Percentiles rank a stretch among this genome's conserved stretches.
Conservation (phyloP, 2,888 invertebrate species). For the Hirtodrosophila histrioides region DNA sequence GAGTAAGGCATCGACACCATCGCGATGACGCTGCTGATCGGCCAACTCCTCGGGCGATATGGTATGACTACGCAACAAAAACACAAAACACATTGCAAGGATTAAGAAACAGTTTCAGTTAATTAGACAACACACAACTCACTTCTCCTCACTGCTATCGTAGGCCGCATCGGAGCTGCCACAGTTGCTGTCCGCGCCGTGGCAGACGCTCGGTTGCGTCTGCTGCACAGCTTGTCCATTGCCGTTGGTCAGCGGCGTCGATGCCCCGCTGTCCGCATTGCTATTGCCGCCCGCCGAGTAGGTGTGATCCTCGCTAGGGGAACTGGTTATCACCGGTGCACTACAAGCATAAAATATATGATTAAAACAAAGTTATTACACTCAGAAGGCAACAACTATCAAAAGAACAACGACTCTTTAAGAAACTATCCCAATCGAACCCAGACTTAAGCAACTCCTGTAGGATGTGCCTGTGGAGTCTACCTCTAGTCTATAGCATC, state of each 20-base stretch:
- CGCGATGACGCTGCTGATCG: constrained; percentile 89
- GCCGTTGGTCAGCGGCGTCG: constrained; percentile 75
- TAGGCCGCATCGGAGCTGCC: constrained; percentile 86
- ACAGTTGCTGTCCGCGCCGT: constrained; percentile 84
- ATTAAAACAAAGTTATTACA: no score
- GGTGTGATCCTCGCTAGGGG: constrained; percentile 96
- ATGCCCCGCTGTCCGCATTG: constrained; percentile 74
- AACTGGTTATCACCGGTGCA: constrained; percentile 90
- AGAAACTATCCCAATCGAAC: no score
- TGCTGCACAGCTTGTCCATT: constrained; percentile 40
- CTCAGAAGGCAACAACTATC: no score
- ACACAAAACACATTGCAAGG: not conserved
- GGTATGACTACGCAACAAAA: constrained; percentile 73
- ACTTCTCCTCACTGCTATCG: constrained; percentile 86
- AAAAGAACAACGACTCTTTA: no score
- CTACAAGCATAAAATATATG: constrained; percentile 40
- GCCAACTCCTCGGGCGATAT: constrained; percentile 86
- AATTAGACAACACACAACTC: constrained; percentile 39
- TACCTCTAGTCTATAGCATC: no score
- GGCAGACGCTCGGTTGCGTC: constrained; percentile 54
- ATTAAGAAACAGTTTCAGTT: constrained; percentile 8
- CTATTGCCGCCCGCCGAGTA: constrained; percentile 89
- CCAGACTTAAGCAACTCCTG: no score
- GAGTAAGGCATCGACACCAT: constrained; percentile 91
- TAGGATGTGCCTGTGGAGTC: no score